phyloP scores from a whole-genome alignment of 2,113 vertebrate genomes.

The Australoheros scitulus region DNA sequence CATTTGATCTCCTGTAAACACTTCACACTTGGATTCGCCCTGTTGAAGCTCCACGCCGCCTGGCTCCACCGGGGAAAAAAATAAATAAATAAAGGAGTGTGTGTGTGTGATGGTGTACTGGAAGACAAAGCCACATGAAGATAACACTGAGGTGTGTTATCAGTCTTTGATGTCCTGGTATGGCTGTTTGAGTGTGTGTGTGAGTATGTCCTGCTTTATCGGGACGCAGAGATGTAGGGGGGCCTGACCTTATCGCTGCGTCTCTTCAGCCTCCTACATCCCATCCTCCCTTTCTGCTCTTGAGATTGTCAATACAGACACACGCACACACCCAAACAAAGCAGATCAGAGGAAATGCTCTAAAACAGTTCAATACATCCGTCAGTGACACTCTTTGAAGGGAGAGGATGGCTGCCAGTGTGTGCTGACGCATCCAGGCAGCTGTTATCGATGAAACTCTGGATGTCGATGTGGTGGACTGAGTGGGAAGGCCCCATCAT shows the following conservation, averaged over 20 bases:
- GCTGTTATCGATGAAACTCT: conserved; percentile 40
- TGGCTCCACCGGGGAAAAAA: neutral
- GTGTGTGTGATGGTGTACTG: neutral
- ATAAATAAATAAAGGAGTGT: neutral
- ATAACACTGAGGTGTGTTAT: conserved; percentile 57
- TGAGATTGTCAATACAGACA: conserved; percentile 31
- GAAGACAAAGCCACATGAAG: conserved; percentile 47
- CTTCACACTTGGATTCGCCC: neutral
- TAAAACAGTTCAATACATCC: conserved; percentile 61
- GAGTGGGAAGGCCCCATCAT: conserved; percentile 15
- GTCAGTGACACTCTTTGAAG: conserved; percentile 52
- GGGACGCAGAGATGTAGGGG: conserved; percentile 58
- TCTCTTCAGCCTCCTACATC: conserved; percentile 40
- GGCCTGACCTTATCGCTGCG: conserved; percentile 63
- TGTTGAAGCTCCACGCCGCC: neutral
- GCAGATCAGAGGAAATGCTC: conserved; percentile 56
- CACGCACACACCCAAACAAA: conserved; percentile 34
- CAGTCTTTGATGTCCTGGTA: conserved; percentile 53
- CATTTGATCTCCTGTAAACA: conserved; percentile 38
- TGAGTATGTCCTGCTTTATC: conserved; percentile 56
- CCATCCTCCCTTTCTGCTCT: conserved; percentile 31
- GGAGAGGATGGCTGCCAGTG: conserved; percentile 26
- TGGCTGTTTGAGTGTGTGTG: conserved; percentile 35
- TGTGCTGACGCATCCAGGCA: conserved; percentile 39
- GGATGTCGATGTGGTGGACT: conserved; percentile 7